Evolutionary conservation across 1,140 invertebrate genomes (phyloP).

Genomic region (Cotesia glomerata): DNA sequence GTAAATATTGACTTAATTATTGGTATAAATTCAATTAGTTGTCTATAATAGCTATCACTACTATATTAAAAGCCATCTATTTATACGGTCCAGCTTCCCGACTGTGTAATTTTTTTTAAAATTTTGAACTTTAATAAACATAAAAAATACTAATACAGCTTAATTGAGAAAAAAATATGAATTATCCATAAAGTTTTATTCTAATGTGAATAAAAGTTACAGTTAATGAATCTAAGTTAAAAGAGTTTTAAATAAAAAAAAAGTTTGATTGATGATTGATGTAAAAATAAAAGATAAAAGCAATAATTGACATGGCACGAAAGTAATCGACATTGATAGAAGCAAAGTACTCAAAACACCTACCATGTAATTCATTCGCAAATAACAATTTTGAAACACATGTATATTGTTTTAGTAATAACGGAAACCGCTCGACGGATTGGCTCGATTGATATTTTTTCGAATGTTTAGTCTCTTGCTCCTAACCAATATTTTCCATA

Average conservation of each 20-base stretch:
- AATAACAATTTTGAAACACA: conserved; percentile 2
- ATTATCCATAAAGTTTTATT: too few relatives aligned
- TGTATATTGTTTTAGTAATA: conserved; percentile 15
- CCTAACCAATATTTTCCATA: conserved; percentile 22
- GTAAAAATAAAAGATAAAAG: conserved; percentile 14
- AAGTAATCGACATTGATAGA: conserved; percentile 9
- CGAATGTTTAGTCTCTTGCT: conserved; percentile 13
- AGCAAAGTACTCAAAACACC: not conserved
- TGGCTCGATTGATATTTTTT: conserved; percentile 48
- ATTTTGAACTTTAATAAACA: not conserved
- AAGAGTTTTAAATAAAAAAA: not conserved
- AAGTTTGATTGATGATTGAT: not conserved
- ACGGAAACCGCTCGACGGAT: conserved; percentile 46
- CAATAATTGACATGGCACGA: conserved; percentile 20
- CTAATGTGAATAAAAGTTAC: too few relatives aligned
- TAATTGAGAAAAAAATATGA: too few relatives aligned
- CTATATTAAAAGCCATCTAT: too few relatives aligned
- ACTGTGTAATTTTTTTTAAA: too few relatives aligned
- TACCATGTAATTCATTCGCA: conserved; percentile 20
- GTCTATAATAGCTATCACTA: too few relatives aligned
- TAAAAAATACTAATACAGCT: too few relatives aligned
- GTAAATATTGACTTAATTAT: not conserved
- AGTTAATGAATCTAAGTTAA: too few relatives aligned
- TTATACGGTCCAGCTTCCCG: too few relatives aligned
- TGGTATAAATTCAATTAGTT: not conserved